A percentile compares a stretch with the other conserved stretches of the same genome.
phyloP scores from a whole-genome alignment of 1,140 invertebrate genomes.

The Tigriopus japonicus region DNA sequence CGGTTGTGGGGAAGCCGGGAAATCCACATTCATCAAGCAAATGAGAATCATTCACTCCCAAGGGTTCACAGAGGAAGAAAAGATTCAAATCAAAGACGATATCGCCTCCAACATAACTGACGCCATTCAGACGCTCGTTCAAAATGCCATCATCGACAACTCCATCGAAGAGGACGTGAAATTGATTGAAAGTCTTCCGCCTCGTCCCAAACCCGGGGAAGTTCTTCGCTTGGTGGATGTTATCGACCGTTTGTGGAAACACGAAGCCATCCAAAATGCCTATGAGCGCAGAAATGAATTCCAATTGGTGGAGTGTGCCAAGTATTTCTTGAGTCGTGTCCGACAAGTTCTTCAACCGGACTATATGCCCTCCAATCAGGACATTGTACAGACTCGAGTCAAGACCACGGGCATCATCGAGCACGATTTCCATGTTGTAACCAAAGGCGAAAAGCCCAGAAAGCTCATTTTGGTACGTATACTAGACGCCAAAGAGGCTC shows the following conservation, averaged over 20 bases:
- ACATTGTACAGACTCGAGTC: not conserved
- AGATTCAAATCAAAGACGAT: not conserved
- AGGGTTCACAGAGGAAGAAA: slow-evolving; percentile 39
- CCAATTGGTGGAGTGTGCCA: not conserved
- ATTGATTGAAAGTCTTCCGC: not conserved
- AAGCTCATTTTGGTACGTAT: too few relatives aligned
- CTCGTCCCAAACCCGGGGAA: not conserved
- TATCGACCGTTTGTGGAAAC: not conserved
- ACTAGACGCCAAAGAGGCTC: too few relatives aligned
- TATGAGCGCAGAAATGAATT: not conserved
- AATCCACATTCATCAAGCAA: slow-evolving; percentile 61
- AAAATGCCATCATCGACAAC: not conserved
- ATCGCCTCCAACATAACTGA: not conserved
- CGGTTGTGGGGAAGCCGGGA: slow-evolving; percentile 34
- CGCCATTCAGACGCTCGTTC: not conserved
- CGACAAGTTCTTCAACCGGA: not conserved
- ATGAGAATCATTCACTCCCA: slow-evolving; percentile 58
- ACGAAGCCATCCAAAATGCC: not conserved
- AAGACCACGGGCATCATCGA: not conserved
- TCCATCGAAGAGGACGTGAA: not conserved
- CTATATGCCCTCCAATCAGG: not conserved
- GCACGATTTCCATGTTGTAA: not conserved
- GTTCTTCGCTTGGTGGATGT: not conserved
- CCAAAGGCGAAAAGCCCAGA: not conserved
- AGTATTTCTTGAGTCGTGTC: not conserved